phyloP scores from a whole-genome alignment of 1,140 invertebrate species.

The Zaprionus gabonicus region DNA sequence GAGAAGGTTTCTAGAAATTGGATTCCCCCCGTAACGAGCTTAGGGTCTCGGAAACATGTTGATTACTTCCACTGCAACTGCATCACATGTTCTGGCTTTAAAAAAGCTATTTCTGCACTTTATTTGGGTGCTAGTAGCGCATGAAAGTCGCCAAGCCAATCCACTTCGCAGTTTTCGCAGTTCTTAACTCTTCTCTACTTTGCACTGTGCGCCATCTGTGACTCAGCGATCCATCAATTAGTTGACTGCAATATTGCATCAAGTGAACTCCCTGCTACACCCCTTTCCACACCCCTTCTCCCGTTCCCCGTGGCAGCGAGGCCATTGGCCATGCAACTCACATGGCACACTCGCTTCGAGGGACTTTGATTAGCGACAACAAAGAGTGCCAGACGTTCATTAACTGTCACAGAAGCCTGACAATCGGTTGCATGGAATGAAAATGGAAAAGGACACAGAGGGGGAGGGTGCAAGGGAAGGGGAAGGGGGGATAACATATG shows the following conservation, averaged over 20 bases:
- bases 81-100: neutral
- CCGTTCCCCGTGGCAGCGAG: neutral
- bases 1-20: neutral
- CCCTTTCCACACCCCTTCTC: too few relatives aligned
- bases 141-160: neutral
- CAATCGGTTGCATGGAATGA: slow-evolving; percentile 27
- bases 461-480: neutral
- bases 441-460: neutral
- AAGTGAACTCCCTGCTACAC: neutral
- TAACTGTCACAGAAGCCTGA: slow-evolving; percentile 71
- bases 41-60: neutral
- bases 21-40: neutral
- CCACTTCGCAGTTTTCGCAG: neutral
- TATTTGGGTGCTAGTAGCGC: neutral
- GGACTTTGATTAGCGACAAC: slow-evolving; percentile 69
- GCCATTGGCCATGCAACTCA: slow-evolving; percentile 54
- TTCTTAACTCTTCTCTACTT: neutral
- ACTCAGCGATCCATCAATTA: slow-evolving; percentile 58
- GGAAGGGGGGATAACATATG: slow-evolving; percentile 57
- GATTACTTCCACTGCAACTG: neutral
- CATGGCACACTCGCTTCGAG: slow-evolving; percentile 34
- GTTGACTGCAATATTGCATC: slow-evolving; percentile 51
- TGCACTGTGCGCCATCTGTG: neutral
- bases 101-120: neutral
- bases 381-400: slow-evolving; percentile 67